Conservation (phyloP, 2,113 vertebrate species). For the Silurus glanis region DNA sequence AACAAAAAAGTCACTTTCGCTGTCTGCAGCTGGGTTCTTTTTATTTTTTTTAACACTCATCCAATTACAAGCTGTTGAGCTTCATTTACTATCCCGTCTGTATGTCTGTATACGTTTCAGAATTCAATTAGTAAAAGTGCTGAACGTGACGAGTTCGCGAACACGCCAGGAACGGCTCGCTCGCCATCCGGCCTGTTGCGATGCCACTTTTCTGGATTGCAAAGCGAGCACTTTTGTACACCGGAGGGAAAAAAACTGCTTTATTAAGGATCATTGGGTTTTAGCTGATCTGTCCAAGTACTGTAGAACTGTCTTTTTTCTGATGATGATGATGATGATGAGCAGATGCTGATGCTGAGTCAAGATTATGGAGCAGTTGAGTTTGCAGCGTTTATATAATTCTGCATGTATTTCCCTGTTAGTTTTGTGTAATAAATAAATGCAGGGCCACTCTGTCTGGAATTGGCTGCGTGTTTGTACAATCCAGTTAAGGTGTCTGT, state of each 20-base stretch:
- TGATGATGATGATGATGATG: constrained; percentile 39
- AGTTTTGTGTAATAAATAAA: background rate
- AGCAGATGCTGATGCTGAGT: constrained; percentile 24
- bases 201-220: constrained; percentile 12
- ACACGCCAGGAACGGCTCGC: background rate
- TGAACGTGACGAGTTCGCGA: constrained; percentile 24
- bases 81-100: constrained; percentile 37
- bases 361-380: background rate
- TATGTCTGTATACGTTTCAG: constrained; percentile 8
- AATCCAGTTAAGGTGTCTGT: background rate
- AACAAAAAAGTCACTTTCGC: background rate
- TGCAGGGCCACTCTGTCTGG: background rate
- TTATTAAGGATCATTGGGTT: constrained; percentile 44
- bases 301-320: constrained; percentile 1
- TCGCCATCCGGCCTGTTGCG: background rate
- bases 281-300: constrained; percentile 37
- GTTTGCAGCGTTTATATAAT: background rate
- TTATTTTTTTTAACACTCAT: background rate
- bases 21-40: background rate
- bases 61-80: constrained; percentile 22
- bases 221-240: constrained; percentile 33
- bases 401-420: background rate
- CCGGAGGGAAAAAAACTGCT: constrained; percentile 9
- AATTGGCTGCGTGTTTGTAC: background rate
- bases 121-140: constrained; percentile 44